Conservation (phyloP, 1,140 invertebrate species). For the Dendrolimus punctatus region DNA sequence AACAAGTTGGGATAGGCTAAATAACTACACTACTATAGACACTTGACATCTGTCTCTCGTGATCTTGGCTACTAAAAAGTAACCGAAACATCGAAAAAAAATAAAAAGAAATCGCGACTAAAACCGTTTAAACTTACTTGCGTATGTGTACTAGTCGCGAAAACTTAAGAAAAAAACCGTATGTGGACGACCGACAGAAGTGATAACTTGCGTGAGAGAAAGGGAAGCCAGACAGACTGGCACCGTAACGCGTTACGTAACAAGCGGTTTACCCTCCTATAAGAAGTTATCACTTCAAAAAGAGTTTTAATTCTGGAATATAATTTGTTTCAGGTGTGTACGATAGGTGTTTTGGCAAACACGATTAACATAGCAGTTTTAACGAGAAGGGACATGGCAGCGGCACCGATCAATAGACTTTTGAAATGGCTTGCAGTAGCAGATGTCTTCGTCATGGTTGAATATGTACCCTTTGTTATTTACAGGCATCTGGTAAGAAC, state of each 20-base stretch:
- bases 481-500: constrained; percentile 80
- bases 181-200: too few relatives aligned
- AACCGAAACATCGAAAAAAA: background rate
- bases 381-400: constrained; percentile 86
- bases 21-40: too few relatives aligned
- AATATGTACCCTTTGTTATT: constrained; percentile 87
- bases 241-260: too few relatives aligned
- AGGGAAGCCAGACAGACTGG: too few relatives aligned
- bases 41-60: too few relatives aligned
- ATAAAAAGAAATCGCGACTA: background rate
- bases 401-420: constrained; percentile 87
- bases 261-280: too few relatives aligned
- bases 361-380: constrained; percentile 91
- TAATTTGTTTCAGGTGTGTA: constrained; percentile 40
- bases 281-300: constrained; percentile 2
- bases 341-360: constrained; percentile 77
- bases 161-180: background rate
- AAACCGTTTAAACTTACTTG: background rate
- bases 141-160: constrained; percentile 1
- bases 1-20: too few relatives aligned
- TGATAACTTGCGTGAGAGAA: too few relatives aligned
- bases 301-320: background rate
- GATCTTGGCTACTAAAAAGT: too few relatives aligned
- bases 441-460: constrained; percentile 90
- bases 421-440: constrained; percentile 83